A percentile compares a stretch with the other conserved stretches of the same genome.
These are phyloP conservation scores for Doryteuthis pealeii DNA, from an alignment of 1,140 invertebrate genomes.

Conservation along the genomic window DNA sequence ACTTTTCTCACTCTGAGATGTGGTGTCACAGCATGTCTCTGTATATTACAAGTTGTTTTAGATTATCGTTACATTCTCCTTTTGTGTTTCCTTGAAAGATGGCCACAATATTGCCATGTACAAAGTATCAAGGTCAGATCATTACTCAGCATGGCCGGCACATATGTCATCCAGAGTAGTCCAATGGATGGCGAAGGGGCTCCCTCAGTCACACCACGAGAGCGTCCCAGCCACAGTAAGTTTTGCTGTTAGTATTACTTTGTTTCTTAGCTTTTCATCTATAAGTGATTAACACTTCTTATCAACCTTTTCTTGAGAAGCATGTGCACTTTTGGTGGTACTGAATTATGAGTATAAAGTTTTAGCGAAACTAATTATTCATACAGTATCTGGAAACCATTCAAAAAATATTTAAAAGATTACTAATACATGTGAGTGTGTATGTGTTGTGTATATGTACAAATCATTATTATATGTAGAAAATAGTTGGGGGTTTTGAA, in stretches of 20 bases:
- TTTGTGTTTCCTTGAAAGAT: constrained; percentile 22
- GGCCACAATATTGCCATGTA: constrained; percentile 36
- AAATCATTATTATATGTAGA: too few relatives aligned
- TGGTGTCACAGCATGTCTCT: too few relatives aligned
- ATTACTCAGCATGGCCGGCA: constrained; percentile 62
- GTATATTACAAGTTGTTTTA: not conserved
- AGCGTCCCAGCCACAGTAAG: constrained; percentile 86
- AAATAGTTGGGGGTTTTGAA: too few relatives aligned
- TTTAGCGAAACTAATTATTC: too few relatives aligned
- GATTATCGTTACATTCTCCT: not conserved
- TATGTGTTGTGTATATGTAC: too few relatives aligned
- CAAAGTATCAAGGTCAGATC: constrained; percentile 59
- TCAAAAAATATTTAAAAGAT: too few relatives aligned
- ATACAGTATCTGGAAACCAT: too few relatives aligned
- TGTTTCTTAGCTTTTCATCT: not conserved
- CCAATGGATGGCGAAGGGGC: constrained; percentile 66
- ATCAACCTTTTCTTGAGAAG: too few relatives aligned
- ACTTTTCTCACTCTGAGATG: too few relatives aligned
- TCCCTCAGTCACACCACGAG: constrained; percentile 78
- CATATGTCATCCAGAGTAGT: constrained; percentile 70
- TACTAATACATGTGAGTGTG: too few relatives aligned
- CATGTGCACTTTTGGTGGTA: too few relatives aligned
- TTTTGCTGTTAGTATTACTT: constrained; percentile 40
- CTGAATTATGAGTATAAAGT: too few relatives aligned
- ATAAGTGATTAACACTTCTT: not conserved